Evolutionary conservation across 2,113 vertebrate species (phyloP), one percentile per base, ranked within the genome.

Genomic region (Salvator merianae): DNA sequence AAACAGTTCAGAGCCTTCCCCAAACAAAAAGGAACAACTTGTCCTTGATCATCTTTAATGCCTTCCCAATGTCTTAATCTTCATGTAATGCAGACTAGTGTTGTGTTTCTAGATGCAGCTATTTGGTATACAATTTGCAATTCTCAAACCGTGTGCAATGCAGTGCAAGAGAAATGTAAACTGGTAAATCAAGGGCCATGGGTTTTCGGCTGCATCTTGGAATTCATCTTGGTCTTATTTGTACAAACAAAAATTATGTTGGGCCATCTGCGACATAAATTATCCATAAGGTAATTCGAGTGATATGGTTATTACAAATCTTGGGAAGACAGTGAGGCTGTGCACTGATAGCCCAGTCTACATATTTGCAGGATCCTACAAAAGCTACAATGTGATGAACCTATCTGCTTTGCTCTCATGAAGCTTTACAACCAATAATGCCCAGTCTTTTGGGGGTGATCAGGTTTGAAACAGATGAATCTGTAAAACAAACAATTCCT

Each of bases 251-350:
- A 89, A 88, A 84, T 86, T 72, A 80, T 65, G 28, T 70, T 66
- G 79, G 36, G 3, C 28, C 84, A 82, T 81, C 62, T 92, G 50
- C 84, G 85, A 32, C 86, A 85, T 79, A 83, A 85, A 91, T 83
- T 26, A 22, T 76, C 53, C 1, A 10, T 77, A 84, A 59, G 12
- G 83, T 88, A 66, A 83, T 84, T 43, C 36, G 50, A 10, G 32
- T 77, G 68, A 81, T 18, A 7, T 53, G 86, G 66, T 88, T 86
- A 47, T 72, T 55, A 40, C 1, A 7, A 36, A 59, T 38, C 83
- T 70, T 75, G 26, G 36, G 6, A 80, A 88, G 90, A 73, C n/a
- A 81, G 74, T 77, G 32, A 0, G 68, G 12, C 18, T 72, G 4
- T 89, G 65, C 18, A 16, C 73, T 72, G 53, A 38, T 40, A 40